Evolutionary conservation across 1,140 invertebrate species (phyloP).

Genomic region (Camponotus pennsylvanicus): DNA sequence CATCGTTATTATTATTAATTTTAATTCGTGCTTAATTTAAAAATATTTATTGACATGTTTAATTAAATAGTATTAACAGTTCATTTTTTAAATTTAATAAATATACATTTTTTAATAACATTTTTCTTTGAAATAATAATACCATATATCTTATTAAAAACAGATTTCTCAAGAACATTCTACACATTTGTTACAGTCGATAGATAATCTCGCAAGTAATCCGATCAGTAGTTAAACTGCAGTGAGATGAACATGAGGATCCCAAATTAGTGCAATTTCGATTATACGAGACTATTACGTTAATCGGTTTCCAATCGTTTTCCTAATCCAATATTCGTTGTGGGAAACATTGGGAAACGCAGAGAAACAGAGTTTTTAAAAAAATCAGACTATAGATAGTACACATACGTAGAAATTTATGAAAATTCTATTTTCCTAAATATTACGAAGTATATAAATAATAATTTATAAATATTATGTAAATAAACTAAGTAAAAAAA

Average conservation of each 20-base stretch:
- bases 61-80: neutral
- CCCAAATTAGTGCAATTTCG: constrained; percentile 36
- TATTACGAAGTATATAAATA: neutral
- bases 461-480: too few species aligned
- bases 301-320: constrained; percentile 5
- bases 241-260: neutral
- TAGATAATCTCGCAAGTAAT: constrained; percentile 37
- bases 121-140: neutral
- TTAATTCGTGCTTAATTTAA: neutral
- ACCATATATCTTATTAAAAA: neutral
- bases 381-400: neutral
- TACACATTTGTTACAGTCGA: constrained; percentile 18
- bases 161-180: neutral
- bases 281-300: constrained; percentile 29
- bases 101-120: too few species aligned
- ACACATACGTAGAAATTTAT: neutral
- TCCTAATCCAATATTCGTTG: constrained; percentile 5
- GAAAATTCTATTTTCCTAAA: neutral
- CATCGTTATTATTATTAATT: neutral
- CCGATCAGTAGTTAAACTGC: constrained; percentile 38
- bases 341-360: neutral
- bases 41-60: neutral
- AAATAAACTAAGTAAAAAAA: too few species aligned
- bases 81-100: neutral
- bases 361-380: neutral